Evolutionary conservation across 2,797 vertebrate genomes (phyloP).

Genomic region (Acanthornis magna): DNA sequence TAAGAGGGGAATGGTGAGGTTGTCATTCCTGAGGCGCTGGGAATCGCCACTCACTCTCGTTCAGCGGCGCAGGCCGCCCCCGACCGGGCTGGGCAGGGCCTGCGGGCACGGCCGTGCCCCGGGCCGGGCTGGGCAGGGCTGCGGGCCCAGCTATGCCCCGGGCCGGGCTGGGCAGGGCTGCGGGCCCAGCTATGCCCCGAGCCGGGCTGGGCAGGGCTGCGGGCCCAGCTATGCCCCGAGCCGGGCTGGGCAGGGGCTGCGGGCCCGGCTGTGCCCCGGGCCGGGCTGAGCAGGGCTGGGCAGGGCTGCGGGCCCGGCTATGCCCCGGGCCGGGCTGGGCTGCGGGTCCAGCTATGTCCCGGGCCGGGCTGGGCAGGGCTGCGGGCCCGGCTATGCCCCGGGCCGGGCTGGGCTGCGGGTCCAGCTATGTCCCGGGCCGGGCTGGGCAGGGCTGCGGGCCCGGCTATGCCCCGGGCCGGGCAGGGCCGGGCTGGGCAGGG

Average conservation of each 20-base stretch:
- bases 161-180: too few relatives aligned
- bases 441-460: not conserved
- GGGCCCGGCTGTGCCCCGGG: not conserved
- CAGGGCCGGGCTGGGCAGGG: too few relatives aligned
- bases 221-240: not conserved
- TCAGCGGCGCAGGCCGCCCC: not conserved
- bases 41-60: not conserved
- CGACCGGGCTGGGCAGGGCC: not conserved
- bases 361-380: too few relatives aligned
- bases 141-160: not conserved
- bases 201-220: too few relatives aligned
- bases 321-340: too few relatives aligned
- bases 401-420: too few relatives aligned
- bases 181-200: not conserved
- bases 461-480: not conserved
- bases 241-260: too few relatives aligned
- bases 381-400: too few relatives aligned
- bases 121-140: too few relatives aligned
- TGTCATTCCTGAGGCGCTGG: not conserved
- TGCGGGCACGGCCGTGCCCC: fast-evolving
- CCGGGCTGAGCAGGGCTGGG: too few relatives aligned
- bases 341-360: too few relatives aligned
- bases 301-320: not conserved
- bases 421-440: not conserved
- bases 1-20: too few relatives aligned